phyloP scores from a whole-genome alignment of 2,797 vertebrate genomes.

The Microchirus variegatus region DNA sequence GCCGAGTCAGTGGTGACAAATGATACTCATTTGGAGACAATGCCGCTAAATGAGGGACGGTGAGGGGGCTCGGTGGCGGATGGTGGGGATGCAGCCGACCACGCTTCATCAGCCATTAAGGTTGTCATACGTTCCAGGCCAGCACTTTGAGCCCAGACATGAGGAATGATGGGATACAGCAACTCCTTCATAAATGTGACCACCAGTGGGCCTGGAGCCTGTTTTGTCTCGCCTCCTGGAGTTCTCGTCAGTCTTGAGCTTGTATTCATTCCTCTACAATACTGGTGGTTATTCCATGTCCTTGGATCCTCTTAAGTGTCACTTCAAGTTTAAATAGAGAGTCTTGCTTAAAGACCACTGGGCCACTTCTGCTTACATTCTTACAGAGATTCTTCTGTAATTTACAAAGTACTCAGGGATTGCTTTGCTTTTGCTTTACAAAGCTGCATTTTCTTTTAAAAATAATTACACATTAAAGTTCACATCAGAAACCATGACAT shows the following conservation, averaged over 20 bases:
- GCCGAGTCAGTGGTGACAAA: slow-evolving; percentile 64
- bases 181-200: slow-evolving; percentile 2
- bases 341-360: no score
- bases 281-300: slow-evolving; percentile 52
- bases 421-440: no score
- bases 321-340: slow-evolving; percentile 26
- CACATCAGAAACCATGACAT: no score
- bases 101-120: slow-evolving; percentile 51
- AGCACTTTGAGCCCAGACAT: slow-evolving; percentile 31
- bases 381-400: no score
- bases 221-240: slow-evolving; percentile 7
- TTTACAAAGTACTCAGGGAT: no score
- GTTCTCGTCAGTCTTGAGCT: slow-evolving; percentile 27
- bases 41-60: slow-evolving; percentile 50
- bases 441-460: no score
- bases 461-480: no score
- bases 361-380: no score
- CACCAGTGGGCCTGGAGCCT: slow-evolving; percentile 2
- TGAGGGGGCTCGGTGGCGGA: slow-evolving; percentile 43
- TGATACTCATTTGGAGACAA: slow-evolving; percentile 61
- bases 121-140: slow-evolving; percentile 30
- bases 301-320: slow-evolving; percentile 39
- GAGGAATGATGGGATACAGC: slow-evolving; percentile 29
- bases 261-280: slow-evolving; percentile 35
- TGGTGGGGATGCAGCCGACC: slow-evolving; percentile 30